Conservation (phyloP, 1,140 invertebrate species). For the Conus betulinus region DNA sequence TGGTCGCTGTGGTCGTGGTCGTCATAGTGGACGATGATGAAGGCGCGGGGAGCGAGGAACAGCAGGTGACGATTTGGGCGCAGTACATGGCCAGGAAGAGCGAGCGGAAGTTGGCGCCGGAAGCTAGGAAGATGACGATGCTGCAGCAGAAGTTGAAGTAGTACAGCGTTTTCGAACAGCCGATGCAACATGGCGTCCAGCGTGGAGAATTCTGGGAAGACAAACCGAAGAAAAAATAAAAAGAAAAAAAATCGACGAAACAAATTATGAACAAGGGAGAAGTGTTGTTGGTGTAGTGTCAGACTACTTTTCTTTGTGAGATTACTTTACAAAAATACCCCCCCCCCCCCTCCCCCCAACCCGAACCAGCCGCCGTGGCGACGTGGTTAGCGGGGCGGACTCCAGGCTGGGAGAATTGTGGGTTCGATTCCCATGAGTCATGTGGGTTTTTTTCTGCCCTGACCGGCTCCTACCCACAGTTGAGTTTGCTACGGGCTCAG, state of each 20-base stretch:
- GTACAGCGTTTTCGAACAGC: slow-evolving; percentile 80
- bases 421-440: too few species aligned
- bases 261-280: background rate
- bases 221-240: background rate
- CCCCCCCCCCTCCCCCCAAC: background rate
- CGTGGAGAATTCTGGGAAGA: background rate
- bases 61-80: background rate
- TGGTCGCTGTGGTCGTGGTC: background rate
- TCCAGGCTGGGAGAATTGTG: too few species aligned
- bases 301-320: too few species aligned
- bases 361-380: background rate
- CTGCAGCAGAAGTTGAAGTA: slow-evolving; percentile 90
- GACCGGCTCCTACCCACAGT: too few species aligned
- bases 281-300: too few species aligned
- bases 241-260: background rate
- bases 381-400: too few species aligned
- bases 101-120: slow-evolving; percentile 57
- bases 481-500: too few species aligned
- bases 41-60: background rate
- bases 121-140: slow-evolving; percentile 84
- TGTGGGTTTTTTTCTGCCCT: too few species aligned
- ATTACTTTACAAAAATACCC: background rate
- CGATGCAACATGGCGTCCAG: slow-evolving; percentile 77
- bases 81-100: slow-evolving; percentile 42
- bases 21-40: background rate